Evolutionary conservation across 2,888 invertebrate species (phyloP).

Genomic region (Lithophane ornitopus): DNA sequence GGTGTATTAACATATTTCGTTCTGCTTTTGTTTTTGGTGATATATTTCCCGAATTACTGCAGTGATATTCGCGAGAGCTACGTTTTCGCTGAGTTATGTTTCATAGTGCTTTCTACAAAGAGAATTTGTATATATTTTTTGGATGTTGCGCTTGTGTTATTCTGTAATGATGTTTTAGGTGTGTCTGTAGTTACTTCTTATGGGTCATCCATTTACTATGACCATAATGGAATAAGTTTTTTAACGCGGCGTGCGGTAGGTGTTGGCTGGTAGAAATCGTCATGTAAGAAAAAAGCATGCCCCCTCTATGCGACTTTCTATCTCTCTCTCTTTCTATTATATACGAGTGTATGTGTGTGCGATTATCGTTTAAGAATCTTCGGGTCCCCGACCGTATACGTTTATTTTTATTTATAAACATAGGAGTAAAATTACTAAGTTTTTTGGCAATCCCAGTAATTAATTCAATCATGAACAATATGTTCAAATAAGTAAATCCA

Average conservation of each 20-base stretch:
- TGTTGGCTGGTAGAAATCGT: too few relatives aligned
- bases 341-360: too few relatives aligned
- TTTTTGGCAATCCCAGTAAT: not conserved
- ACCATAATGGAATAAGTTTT: too few relatives aligned
- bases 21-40: slow-evolving; percentile 50
- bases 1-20: slow-evolving; percentile 47
- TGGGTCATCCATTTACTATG: not conserved
- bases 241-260: too few relatives aligned
- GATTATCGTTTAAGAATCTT: too few relatives aligned
- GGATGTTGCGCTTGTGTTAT: not conserved
- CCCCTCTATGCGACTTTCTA: too few relatives aligned
- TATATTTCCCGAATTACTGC: slow-evolving; percentile 45
- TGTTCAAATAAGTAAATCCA: not conserved
- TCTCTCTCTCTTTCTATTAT: too few relatives aligned
- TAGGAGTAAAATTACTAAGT: not conserved
- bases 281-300: too few relatives aligned
- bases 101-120: not conserved
- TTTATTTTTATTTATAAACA: too few relatives aligned
- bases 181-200: not conserved
- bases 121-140: slow-evolving; percentile 20
- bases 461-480: not conserved
- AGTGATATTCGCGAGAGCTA: slow-evolving; percentile 30
- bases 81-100: slow-evolving; percentile 20
- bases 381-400: too few relatives aligned
- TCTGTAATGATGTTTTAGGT: slow-evolving; percentile 9